Base-by-base conservation (phyloP, 2,888 invertebrate genomes). In the Ophion obscuratus region DNA sequence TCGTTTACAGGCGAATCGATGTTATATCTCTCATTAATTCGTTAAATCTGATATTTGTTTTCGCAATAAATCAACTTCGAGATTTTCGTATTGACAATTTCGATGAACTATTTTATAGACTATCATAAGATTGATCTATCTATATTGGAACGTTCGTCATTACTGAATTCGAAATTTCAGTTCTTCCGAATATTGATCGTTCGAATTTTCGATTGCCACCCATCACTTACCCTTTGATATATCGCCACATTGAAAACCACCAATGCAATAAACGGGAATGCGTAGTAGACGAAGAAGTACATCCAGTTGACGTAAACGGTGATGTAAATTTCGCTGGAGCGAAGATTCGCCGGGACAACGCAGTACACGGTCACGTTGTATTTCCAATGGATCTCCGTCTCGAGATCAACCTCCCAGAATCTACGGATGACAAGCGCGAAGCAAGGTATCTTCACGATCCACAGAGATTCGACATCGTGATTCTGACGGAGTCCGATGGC, bases 281-380 rank as follows among this genome's bases (percentile, higher is more conserved):
- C 96, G 94, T 99, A 99, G 96, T 99, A 98, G 91, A 99, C 97
- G 87, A 99, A 96, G 91, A 99, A 96, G 94, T 99, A 99, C 95
- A 98, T 95, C 97, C 99, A 99, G 93, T 98, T 97, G 87, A 98
- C 98, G 95, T 99, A 99, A 64, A 99, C 95, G 61, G 96, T 96
- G 84, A 97, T 96, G 95, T 99, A 99, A 0, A 96, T 94, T 36
- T 95, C 95, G 93, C 97, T 96, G 85, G 95, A 95, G 87, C 98
- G 96, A 88, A 97, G 94, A 24, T 95, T 94, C 78, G 98, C 96
- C 11, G 97, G 96, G 17, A 95, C 95, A 77, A 97, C 96, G 93
- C 97, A 97, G 94, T 97, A 97, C 70, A 97, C 95, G 17, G 95
- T 95, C 82, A 96, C 95, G 89, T 96, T 96, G 90, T 94, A 95